Base-by-base conservation (phyloP, 2,113 vertebrate species). In the Callaeas wilsoni region DNA sequence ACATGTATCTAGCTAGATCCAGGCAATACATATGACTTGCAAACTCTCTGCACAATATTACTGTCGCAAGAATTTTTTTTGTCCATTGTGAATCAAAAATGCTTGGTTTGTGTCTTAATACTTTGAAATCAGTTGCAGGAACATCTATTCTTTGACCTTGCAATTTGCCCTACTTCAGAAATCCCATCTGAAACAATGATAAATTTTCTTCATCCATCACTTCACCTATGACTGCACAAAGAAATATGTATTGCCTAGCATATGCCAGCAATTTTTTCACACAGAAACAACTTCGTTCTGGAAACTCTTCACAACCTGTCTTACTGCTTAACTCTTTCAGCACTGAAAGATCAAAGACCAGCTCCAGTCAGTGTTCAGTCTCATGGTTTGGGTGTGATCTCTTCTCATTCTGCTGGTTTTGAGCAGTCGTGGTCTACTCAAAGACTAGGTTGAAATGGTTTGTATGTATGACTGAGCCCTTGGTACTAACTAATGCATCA, bases 91-190 rank as follows among this genome's bases (percentile, higher is more conserved):
- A 90, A 78, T 88, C 39, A 94, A 74, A 95, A 93, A 71, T 74
- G 37, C 30, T 80, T 93, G 52, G n/a, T 77, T 64, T 32, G 11
- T 53, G 35, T 93, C 86, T 74, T 64, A 74, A 42, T 87, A 52
- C 44, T 87, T 78, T 26, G 29, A 87, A 93, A 74, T 87, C 42
- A 89, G 3, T 90, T 60, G 30, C 60, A 89, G 46, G 30, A 81
- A 67, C 71, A 88, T 84, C 83, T 69, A 75, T 87, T 78, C 47
- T 81, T 84, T 87, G 68, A 81, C 77, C 35, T 67, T 81, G 59
- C 35, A 90, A 55, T 90, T 88, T 92, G 15, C 52, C 23, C 47
- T 90, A 20, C 68, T 89, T 88, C 59, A 94, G 93, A 91, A 94
- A 89, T 93, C 47, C 42, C 25, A 32, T 69, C 76, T 92, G 86